Evolutionary conservation across 2,888 invertebrate species (phyloP).

Genomic region (Drosophila phalerata): DNA sequence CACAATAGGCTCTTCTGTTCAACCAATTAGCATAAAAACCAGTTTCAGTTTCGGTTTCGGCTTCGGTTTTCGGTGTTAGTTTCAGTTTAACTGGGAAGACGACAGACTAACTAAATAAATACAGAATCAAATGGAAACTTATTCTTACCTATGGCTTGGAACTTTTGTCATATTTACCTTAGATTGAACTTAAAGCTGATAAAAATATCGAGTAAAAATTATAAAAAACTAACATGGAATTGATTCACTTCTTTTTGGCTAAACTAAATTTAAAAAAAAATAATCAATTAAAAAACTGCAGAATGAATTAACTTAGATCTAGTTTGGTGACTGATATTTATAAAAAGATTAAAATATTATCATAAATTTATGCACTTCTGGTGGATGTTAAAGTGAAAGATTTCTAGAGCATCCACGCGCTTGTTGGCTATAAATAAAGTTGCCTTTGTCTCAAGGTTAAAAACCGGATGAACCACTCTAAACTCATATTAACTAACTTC

Average conservation of each 20-base stretch:
- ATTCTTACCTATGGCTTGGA: neutral
- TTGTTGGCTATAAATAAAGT: neutral
- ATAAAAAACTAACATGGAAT: neutral
- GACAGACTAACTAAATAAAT: slow-evolving; percentile 15
- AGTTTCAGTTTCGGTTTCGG: slow-evolving; percentile 27
- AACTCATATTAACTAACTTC: slow-evolving; percentile 6
- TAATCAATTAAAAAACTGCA: neutral
- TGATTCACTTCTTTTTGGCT: neutral
- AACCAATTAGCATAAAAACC: slow-evolving; percentile 59
- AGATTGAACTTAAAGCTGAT: neutral
- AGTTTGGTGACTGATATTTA: neutral
- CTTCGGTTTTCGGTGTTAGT: slow-evolving; percentile 5
- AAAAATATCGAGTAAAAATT: neutral
- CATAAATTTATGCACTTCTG: neutral
- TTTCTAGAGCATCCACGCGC: slow-evolving; percentile 40
- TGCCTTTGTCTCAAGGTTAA: slow-evolving; percentile 40
- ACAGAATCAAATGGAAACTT: slow-evolving; percentile 2
- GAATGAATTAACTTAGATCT: neutral
- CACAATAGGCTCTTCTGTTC: slow-evolving; percentile 51
- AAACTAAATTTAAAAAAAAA: neutral
- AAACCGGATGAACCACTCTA: slow-evolving; percentile 51
- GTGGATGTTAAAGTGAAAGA: neutral
- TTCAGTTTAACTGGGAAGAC: slow-evolving; percentile 4
- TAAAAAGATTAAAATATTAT: neutral
- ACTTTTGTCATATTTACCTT: neutral